A percentile compares a stretch with the other conserved stretches of the same genome.
These are phyloP conservation scores for Agelas oroides DNA, from an alignment of 37 sponge, comb jelly and placozoan genomes.

Conservation along the genomic window DNA sequence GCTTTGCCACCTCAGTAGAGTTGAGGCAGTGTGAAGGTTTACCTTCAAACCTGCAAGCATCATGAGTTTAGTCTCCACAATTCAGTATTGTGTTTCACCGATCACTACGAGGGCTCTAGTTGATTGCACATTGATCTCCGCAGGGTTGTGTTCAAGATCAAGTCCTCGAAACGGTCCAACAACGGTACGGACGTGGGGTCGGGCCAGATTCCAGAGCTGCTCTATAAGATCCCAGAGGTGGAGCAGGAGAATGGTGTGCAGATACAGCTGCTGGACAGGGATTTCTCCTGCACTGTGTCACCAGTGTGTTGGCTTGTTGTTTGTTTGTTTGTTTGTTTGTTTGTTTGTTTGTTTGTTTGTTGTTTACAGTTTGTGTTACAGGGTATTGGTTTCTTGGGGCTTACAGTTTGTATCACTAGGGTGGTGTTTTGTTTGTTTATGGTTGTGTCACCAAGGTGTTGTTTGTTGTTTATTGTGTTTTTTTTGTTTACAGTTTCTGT, in stretches of 20 bases:
- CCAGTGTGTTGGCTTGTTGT: conserved; percentile 58
- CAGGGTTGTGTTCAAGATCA: conserved; percentile 87
- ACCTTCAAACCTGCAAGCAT: too few species aligned
- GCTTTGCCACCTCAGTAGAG: too few species aligned
- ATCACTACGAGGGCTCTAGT: background rate
- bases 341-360: background rate
- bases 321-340: background rate
- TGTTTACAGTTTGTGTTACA: too few species aligned
- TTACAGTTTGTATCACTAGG: conserved; percentile 64
- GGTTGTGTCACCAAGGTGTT: background rate
- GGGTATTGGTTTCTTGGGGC: too few species aligned
- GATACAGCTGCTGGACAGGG: conserved; percentile 68
- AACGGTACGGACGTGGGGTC: conserved; percentile 93
- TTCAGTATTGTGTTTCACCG: background rate
- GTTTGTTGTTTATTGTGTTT: background rate
- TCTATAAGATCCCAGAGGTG: conserved; percentile 61
- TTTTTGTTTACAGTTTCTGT: too few species aligned
- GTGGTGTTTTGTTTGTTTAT: too few species aligned
- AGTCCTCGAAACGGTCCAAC: conserved; percentile 75
- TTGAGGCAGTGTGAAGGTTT: too few species aligned
- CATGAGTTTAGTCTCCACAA: too few species aligned
- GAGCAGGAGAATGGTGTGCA: conserved; percentile 54
- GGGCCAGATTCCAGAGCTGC: conserved; percentile 93
- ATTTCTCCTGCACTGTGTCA: conserved; percentile 77
- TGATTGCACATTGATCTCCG: background rate